A percentile compares a stretch with the other conserved stretches of the same genome.
phyloP scores from a whole-genome alignment of 1,140 invertebrate genomes.

The Psilanteris sp. region DNA sequence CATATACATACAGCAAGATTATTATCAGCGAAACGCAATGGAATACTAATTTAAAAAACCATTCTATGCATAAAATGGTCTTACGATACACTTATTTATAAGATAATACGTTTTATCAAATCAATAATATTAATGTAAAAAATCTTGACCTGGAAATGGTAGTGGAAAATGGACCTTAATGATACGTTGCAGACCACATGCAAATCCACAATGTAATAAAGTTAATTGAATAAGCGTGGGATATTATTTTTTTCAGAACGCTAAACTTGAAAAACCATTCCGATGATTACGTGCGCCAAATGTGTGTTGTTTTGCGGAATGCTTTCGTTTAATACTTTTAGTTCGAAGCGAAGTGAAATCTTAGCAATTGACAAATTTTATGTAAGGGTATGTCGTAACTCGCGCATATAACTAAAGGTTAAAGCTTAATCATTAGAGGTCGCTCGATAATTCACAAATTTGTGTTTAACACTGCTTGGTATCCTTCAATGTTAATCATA shows the following conservation, averaged over 20 bases:
- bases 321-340: slow-evolving; percentile 30
- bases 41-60: too few relatives aligned
- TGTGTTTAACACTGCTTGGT: slow-evolving; percentile 5
- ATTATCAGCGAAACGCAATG: too few relatives aligned
- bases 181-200: slow-evolving; percentile 24
- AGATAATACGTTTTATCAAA: too few relatives aligned
- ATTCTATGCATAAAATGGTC: too few relatives aligned
- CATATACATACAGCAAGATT: not conserved
- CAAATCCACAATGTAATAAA: slow-evolving; percentile 32
- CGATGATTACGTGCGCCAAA: not conserved
- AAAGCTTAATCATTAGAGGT: slow-evolving; percentile 16
- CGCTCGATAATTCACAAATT: slow-evolving; percentile 34
- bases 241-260: too few relatives aligned
- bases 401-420: slow-evolving; percentile 29
- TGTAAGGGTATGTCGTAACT: slow-evolving; percentile 39
- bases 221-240: slow-evolving; percentile 28
- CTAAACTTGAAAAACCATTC: not conserved
- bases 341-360: slow-evolving; percentile 37
- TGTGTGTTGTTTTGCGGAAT: slow-evolving; percentile 1
- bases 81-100: too few relatives aligned
- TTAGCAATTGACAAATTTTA: slow-evolving; percentile 51
- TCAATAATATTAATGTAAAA: slow-evolving; percentile 28
- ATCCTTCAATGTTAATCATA: too few relatives aligned
- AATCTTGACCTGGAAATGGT: slow-evolving; percentile 46
- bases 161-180: slow-evolving; percentile 17